phyloP scores from a whole-genome alignment of 2,113 vertebrate genomes.

The Sebastes fasciatus region DNA sequence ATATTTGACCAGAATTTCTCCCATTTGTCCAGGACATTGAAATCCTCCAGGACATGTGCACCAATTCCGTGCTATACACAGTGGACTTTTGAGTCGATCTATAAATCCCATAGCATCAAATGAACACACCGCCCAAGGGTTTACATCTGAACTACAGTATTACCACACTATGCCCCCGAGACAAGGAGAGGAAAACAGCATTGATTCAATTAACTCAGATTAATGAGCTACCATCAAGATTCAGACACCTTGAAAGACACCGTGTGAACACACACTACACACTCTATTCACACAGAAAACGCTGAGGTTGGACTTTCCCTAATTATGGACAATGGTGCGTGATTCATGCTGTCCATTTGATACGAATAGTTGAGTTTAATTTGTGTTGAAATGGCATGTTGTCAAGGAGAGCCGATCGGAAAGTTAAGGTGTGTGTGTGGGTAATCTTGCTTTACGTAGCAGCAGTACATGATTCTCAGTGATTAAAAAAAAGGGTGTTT shows the following conservation, averaged over 20 bases:
- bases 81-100: slow-evolving; percentile 22
- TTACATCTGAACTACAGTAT: slow-evolving; percentile 57
- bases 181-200: slow-evolving; percentile 40
- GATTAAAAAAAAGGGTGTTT: not conserved
- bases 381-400: slow-evolving; percentile 54
- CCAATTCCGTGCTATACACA: not conserved
- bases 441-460: not conserved
- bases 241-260: slow-evolving; percentile 66
- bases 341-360: slow-evolving; percentile 53
- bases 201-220: slow-evolving; percentile 78
- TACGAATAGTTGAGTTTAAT: slow-evolving; percentile 63
- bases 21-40: not conserved
- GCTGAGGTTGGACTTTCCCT: slow-evolving; percentile 59
- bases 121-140: slow-evolving; percentile 40
- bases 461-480: not conserved
- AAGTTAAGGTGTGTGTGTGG: slow-evolving; percentile 4
- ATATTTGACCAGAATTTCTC: not conserved
- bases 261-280: slow-evolving; percentile 40
- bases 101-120: slow-evolving; percentile 37
- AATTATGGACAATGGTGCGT: slow-evolving; percentile 61
- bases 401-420: slow-evolving; percentile 31
- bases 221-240: slow-evolving; percentile 71
- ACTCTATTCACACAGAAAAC: slow-evolving; percentile 61
- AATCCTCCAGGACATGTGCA: not conserved
- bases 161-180: slow-evolving; percentile 52